Conservation (phyloP, 2,888 invertebrate genomes). For the Amphipyra tragopoginis region DNA sequence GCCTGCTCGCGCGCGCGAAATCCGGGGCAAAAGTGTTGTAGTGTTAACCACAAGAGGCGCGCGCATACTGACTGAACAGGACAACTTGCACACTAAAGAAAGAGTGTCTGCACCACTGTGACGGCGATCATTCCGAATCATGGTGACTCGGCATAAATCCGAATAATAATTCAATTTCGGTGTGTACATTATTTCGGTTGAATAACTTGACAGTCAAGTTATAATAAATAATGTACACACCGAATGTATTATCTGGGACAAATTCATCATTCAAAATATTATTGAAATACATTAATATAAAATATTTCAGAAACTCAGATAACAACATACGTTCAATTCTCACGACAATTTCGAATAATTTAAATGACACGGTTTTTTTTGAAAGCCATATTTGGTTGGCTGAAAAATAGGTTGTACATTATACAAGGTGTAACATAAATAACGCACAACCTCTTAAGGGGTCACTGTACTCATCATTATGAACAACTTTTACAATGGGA, state of each 20-base stretch:
- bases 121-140: conserved; percentile 50
- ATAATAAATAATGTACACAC: no score
- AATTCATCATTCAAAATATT: no score
- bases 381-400: no score
- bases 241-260: no score
- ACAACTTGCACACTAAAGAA: conserved; percentile 27
- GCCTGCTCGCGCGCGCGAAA: not conserved
- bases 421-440: no score
- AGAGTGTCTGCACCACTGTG: conserved; percentile 26
- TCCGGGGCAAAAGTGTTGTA: conserved; percentile 30
- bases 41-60: conserved; percentile 34
- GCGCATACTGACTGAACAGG: conserved; percentile 30
- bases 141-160: conserved; percentile 65
- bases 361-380: no score
- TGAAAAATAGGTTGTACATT: no score
- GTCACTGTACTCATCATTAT: no score
- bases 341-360: no score
- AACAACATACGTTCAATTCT: not conserved
- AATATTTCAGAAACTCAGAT: not conserved
- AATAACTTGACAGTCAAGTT: not conserved
- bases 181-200: conserved; percentile 8
- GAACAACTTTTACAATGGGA: no score
- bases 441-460: no score
- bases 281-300: no score
- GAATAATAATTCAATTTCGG: conserved; percentile 33